Conservation (phyloP, 2,888 invertebrate genomes). For the Leptopilina syphax region DNA sequence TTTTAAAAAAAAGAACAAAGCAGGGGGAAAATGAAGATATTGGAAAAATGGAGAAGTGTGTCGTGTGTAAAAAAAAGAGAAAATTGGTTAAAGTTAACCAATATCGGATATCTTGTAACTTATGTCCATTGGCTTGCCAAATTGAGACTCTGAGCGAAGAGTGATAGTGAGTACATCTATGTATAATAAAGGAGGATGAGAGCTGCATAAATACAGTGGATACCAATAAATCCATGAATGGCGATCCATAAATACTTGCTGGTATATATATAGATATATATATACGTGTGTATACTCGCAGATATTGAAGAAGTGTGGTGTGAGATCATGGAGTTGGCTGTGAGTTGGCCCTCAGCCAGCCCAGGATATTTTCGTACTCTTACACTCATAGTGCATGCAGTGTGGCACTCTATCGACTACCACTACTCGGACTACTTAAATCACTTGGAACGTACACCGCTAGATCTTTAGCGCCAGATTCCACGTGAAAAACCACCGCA, state of each 20-base stretch:
- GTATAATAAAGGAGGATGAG: slow-evolving; percentile 32
- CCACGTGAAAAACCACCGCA: slow-evolving; percentile 61
- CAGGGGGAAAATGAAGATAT: background rate
- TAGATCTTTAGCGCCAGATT: slow-evolving; percentile 63
- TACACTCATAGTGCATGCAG: slow-evolving; percentile 62
- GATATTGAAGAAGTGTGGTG: slow-evolving; percentile 42
- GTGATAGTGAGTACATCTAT: slow-evolving; percentile 33
- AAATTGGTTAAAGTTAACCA: slow-evolving; percentile 25
- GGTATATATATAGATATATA: slow-evolving; percentile 30
- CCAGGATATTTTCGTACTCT: slow-evolving; percentile 66
- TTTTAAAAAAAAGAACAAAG: background rate
- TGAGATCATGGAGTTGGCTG: slow-evolving; percentile 50
- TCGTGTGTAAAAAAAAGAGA: background rate
- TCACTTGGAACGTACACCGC: slow-evolving; percentile 65
- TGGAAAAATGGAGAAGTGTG: background rate
- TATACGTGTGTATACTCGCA: slow-evolving; percentile 27
- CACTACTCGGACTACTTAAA: slow-evolving; percentile 66
- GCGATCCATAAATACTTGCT: slow-evolving; percentile 67
- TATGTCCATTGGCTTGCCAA: slow-evolving; percentile 36
- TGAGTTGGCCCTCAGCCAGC: slow-evolving; percentile 67
- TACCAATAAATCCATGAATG: slow-evolving; percentile 68
- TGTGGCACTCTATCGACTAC: slow-evolving; percentile 59
- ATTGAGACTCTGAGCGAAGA: slow-evolving; percentile 30
- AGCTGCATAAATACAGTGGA: slow-evolving; percentile 59
- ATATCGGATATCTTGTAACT: slow-evolving; percentile 22